phyloP scores from a whole-genome alignment of 1,140 invertebrate genomes.

The Ridgeia piscesae region DNA sequence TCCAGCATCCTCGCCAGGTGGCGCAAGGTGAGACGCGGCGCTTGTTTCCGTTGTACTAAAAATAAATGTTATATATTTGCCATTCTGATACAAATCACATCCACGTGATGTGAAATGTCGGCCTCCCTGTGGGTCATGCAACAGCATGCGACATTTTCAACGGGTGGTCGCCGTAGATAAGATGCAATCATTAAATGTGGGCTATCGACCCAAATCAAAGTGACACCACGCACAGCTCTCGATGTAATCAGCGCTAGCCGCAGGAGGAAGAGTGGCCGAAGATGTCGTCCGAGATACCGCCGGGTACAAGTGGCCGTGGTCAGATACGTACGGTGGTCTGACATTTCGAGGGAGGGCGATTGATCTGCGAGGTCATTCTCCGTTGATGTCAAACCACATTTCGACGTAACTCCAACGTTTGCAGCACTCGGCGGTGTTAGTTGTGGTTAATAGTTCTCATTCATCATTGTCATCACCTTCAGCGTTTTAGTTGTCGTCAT shows the following conservation, averaged over 20 bases:
- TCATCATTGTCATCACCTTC: no score
- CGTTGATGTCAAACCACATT: not conserved
- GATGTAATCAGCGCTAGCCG: not conserved
- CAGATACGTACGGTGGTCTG: not conserved
- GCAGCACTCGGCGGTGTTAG: no score
- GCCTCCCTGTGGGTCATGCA: not conserved
- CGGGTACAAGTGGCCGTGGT: not conserved
- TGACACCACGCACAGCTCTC: not conserved
- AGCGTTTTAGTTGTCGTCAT: no score
- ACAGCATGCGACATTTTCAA: not conserved
- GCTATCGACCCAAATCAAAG: not conserved
- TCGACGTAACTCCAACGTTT: not conserved
- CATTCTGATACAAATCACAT: not conserved
- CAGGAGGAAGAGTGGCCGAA: not conserved
- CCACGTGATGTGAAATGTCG: not conserved
- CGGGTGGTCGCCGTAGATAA: not conserved
- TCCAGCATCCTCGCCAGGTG: conserved; percentile 22
- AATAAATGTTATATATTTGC: not conserved
- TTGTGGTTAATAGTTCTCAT: no score
- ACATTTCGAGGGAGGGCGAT: not conserved
- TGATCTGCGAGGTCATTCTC: not conserved
- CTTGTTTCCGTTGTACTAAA: not conserved
- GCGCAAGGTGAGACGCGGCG: not conserved
- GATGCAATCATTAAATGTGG: not conserved
- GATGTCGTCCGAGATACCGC: not conserved